Conservation (phyloP, 2,888 invertebrate species). For the Xanthorhoe spadicearia region DNA sequence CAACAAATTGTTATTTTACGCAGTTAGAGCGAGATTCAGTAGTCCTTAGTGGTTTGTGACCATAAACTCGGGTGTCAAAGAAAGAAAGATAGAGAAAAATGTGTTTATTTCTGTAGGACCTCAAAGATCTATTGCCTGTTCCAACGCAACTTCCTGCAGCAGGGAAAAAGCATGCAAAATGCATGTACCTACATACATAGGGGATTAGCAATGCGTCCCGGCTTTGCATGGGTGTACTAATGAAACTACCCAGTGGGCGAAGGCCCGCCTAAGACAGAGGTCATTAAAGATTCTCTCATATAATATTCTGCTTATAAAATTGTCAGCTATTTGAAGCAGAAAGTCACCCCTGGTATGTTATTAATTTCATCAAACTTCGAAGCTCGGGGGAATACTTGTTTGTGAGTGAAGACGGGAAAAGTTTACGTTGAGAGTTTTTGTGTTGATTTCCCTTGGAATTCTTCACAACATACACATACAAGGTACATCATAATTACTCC, state of each 20-base stretch:
- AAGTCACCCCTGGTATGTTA: constrained; percentile 8
- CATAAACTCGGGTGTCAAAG: background rate
- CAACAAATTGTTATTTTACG: constrained; percentile 42
- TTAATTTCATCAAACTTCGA: constrained; percentile 17
- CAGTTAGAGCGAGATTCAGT: constrained; percentile 21
- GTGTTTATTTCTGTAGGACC: too few species aligned
- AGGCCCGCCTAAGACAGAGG: too few species aligned
- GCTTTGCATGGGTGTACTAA: too few species aligned
- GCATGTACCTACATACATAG: background rate
- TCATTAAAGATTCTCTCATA: too few species aligned
- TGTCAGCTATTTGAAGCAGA: background rate
- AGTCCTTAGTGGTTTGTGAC: background rate
- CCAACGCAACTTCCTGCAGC: too few species aligned
- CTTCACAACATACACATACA: too few species aligned
- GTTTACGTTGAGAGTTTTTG: constrained; percentile 1
- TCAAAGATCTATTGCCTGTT: too few species aligned
- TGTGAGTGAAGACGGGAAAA: constrained; percentile 10
- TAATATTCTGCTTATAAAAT: background rate
- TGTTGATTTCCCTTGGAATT: constrained; percentile 15
- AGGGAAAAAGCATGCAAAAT: background rate
- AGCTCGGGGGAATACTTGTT: constrained; percentile 2
- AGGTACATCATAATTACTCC: too few species aligned
- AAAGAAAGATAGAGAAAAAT: too few species aligned
- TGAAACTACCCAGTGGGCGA: too few species aligned
- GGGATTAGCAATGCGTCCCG: background rate